These are phyloP conservation scores for Heliothis virescens DNA, from an alignment of 1,140 invertebrate species.

Conservation along the genomic window DNA sequence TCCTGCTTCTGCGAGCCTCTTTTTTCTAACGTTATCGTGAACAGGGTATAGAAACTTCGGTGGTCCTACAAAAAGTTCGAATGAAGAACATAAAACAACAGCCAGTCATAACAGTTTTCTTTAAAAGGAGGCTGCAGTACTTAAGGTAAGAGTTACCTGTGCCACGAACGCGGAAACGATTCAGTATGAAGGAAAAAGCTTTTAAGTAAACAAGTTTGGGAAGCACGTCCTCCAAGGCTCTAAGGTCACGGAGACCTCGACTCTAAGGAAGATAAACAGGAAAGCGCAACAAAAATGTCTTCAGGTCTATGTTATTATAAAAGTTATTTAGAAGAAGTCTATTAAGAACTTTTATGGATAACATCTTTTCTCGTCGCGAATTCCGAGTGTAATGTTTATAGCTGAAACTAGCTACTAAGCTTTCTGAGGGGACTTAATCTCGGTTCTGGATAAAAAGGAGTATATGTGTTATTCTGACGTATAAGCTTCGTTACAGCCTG, in stretches of 20 bases:
- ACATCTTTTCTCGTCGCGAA: no score
- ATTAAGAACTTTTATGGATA: neutral
- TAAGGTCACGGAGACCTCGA: slow-evolving; percentile 12
- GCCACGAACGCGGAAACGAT: slow-evolving; percentile 33
- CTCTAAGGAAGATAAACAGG: neutral
- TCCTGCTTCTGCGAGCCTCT: no score
- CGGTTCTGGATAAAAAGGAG: no score
- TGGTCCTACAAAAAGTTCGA: neutral
- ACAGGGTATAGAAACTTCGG: neutral
- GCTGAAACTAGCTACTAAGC: no score
- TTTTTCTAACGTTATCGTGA: no score
- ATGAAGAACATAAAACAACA: neutral
- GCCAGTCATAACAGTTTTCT: slow-evolving; percentile 21
- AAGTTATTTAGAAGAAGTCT: neutral
- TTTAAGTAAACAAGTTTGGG: slow-evolving; percentile 39
- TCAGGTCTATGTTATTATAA: neutral
- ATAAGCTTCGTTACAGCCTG: no score
- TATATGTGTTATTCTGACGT: no score
- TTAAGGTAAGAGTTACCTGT: slow-evolving; percentile 26
- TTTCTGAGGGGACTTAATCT: no score
- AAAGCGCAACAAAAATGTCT: neutral
- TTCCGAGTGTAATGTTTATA: no score
- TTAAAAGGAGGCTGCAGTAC: slow-evolving; percentile 15
- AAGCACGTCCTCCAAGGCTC: slow-evolving; percentile 9
- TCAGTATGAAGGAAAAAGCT: slow-evolving; percentile 20